phyloP scores from a whole-genome alignment of 2,888 invertebrate species.

The Hemistola chrysoprasaria region DNA sequence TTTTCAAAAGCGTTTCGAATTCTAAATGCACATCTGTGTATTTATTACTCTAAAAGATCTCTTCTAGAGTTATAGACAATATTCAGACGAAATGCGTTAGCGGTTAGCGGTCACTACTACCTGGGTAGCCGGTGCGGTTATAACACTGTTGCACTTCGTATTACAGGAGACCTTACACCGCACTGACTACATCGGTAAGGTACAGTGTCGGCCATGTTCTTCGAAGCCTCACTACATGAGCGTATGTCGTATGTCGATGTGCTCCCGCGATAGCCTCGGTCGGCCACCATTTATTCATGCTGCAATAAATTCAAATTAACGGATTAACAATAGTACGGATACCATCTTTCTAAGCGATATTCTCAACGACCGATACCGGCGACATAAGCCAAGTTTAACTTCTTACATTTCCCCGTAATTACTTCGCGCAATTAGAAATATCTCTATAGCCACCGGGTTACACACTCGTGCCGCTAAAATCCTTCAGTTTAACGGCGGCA shows the following conservation, averaged over 20 bases:
- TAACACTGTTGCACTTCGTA: too few species aligned
- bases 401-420: conserved; percentile 9
- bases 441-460: conserved; percentile 13
- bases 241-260: conserved; percentile 65
- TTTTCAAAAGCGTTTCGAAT: conserved; percentile 11
- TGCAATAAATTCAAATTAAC: conserved; percentile 83
- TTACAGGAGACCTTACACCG: too few species aligned
- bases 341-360: conserved; percentile 65
- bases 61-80: too few species aligned
- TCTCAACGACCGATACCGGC: conserved; percentile 48
- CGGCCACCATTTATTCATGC: conserved; percentile 76
- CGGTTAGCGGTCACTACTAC: too few species aligned
- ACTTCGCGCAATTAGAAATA: conserved; percentile 16
- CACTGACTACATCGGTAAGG: conserved; percentile 24
- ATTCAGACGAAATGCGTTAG: too few species aligned
- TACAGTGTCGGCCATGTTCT: conserved; percentile 35
- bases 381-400: conserved; percentile 43
- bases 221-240: conserved; percentile 41
- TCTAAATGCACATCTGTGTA: conserved; percentile 19
- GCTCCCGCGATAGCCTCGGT: conserved; percentile 66
- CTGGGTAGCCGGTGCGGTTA: too few species aligned
- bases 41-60: too few species aligned
- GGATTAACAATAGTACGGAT: conserved; percentile 81
- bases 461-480: conserved; percentile 29
- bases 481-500: conserved; percentile 43